Conservation (phyloP, 1,140 invertebrate genomes). For the Sycophila sp. region DNA sequence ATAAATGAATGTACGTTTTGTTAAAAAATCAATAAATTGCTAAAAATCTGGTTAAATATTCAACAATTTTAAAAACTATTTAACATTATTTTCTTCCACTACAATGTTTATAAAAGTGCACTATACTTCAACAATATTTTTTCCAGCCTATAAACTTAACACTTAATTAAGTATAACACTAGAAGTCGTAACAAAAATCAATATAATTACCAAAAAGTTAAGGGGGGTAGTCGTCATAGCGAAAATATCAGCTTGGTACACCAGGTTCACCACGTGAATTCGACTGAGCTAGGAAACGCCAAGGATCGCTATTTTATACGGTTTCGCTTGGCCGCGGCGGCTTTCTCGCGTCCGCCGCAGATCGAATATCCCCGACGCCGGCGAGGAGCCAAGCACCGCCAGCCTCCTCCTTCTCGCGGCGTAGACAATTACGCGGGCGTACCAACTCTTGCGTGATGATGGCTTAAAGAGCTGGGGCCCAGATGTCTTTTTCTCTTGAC, state of each 20-base stretch:
- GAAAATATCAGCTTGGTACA: neutral
- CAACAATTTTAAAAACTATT: too few species aligned
- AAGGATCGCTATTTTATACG: slow-evolving; percentile 53
- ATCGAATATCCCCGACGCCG: slow-evolving; percentile 4
- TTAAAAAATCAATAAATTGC: too few species aligned
- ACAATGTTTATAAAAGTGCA: too few species aligned
- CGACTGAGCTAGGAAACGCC: slow-evolving; percentile 38
- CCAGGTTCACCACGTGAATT: slow-evolving; percentile 10
- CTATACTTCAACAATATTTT: too few species aligned
- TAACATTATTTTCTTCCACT: too few species aligned
- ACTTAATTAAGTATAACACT: too few species aligned
- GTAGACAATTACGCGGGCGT: neutral
- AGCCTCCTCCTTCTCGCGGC: slow-evolving; percentile 31
- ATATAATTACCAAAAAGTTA: slow-evolving; percentile 7
- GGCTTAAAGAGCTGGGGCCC: neutral
- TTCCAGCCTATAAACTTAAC: too few species aligned
- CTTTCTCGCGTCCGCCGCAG: slow-evolving; percentile 48
- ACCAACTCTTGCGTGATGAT: slow-evolving; percentile 18
- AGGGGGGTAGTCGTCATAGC: neutral
- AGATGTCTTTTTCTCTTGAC: slow-evolving; percentile 4
- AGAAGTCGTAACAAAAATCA: neutral
- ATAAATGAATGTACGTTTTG: too few species aligned
- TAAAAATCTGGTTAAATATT: too few species aligned
- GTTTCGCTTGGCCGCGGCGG: slow-evolving; percentile 50
- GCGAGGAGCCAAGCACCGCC: slow-evolving; percentile 21